phyloP scores from a whole-genome alignment of 2,888 invertebrate genomes.

The Drosophila falleni region DNA sequence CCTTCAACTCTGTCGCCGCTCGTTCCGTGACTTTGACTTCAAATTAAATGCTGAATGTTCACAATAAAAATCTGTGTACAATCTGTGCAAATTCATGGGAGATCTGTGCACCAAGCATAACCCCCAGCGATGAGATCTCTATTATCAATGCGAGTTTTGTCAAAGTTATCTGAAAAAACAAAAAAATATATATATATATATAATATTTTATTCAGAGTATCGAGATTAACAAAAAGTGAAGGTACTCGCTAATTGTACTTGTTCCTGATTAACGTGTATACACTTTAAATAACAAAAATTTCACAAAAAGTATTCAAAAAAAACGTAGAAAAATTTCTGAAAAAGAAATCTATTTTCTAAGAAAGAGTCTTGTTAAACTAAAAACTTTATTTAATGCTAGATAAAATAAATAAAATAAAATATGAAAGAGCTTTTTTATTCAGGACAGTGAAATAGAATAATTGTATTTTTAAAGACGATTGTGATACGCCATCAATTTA shows the following conservation, averaged over 20 bases:
- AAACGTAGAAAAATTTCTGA: too few relatives aligned
- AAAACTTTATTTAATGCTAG: too few relatives aligned
- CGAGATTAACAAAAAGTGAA: not conserved
- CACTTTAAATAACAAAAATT: not conserved
- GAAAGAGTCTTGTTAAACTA: too few relatives aligned
- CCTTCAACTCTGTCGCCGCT: conserved; percentile 31
- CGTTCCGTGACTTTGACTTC: conserved; percentile 30
- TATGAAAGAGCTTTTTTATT: too few relatives aligned
- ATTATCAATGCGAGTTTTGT: conserved; percentile 9
- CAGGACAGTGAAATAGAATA: too few relatives aligned
- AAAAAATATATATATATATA: too few relatives aligned
- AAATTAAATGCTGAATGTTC: conserved; percentile 10
- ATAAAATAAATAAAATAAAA: too few relatives aligned
- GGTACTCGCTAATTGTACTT: too few relatives aligned
- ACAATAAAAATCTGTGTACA: conserved; percentile 3
- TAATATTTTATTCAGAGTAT: not conserved
- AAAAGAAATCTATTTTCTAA: too few relatives aligned
- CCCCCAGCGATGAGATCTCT: conserved; percentile 4
- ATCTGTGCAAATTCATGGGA: conserved; percentile 21
- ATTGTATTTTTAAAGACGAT: too few relatives aligned
- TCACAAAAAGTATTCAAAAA: too few relatives aligned
- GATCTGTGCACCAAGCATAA: conserved; percentile 34
- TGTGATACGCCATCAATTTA: too few relatives aligned
- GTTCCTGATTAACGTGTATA: conserved; percentile 1
- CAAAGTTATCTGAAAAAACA: not conserved